Conservation (phyloP, 2,888 invertebrate species). For the Platycheirus rosarum region DNA sequence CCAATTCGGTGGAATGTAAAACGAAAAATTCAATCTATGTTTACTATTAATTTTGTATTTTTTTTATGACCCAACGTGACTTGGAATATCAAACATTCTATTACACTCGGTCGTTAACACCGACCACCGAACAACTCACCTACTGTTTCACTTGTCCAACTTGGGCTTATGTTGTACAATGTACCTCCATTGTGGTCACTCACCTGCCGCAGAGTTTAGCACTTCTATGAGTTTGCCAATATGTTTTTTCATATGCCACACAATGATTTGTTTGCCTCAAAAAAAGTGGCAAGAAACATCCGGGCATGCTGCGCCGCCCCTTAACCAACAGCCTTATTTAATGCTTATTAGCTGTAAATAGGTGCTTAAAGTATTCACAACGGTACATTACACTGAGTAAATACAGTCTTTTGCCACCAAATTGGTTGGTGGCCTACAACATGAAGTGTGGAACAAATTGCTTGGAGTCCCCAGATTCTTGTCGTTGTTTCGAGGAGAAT, state of each 20-base stretch:
- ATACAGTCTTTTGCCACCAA: constrained; percentile 32
- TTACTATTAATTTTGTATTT: neutral
- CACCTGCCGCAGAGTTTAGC: constrained; percentile 54
- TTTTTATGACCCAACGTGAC: constrained; percentile 53
- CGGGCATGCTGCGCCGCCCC: constrained; percentile 19
- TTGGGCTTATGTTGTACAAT: neutral
- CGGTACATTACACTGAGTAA: constrained; percentile 64
- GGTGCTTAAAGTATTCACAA: constrained; percentile 52
- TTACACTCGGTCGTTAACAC: constrained; percentile 49
- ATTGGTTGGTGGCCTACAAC: constrained; percentile 30
- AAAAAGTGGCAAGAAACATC: constrained; percentile 5
- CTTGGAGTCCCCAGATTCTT: constrained; percentile 8
- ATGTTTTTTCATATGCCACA: constrained; percentile 17
- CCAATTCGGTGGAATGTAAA: neutral
- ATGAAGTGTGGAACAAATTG: constrained; percentile 49
- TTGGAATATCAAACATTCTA: constrained; percentile 39
- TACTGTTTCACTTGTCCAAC: neutral
- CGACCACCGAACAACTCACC: neutral
- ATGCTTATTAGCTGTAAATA: constrained; percentile 57
- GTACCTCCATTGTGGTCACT: constrained; percentile 43
- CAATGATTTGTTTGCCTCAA: constrained; percentile 41
- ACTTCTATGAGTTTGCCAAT: constrained; percentile 44
- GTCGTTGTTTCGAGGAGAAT: neutral
- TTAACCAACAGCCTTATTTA: constrained; percentile 32
- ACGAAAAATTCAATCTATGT: neutral